phyloP scores from a whole-genome alignment of 30 jellyfish, hydroid and myxozoan species.

The Catostylus mosaicus region DNA sequence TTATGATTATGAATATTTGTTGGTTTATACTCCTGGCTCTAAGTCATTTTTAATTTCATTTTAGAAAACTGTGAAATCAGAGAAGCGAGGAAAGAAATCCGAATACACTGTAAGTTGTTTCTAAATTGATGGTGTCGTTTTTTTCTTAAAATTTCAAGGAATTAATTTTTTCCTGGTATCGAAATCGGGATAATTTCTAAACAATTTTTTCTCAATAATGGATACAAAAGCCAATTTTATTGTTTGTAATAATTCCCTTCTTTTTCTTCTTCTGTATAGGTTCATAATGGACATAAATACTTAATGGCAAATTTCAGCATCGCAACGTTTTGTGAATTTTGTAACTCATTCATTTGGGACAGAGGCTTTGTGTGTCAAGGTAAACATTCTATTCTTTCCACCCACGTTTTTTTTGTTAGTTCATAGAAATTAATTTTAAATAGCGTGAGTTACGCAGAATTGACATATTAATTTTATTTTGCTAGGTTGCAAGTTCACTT shows the following conservation, averaged over 20 bases:
- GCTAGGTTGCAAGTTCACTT: constrained; percentile 87
- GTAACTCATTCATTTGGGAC: constrained; percentile 88
- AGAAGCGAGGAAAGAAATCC: not conserved
- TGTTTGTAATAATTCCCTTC: not conserved
- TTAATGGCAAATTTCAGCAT: constrained; percentile 77
- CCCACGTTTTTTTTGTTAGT: not conserved
- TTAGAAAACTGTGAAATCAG: constrained; percentile 2
- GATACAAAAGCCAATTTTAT: too few species aligned
- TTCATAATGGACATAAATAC: constrained; percentile 79
- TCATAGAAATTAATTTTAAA: too few species aligned
- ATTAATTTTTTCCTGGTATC: too few species aligned
- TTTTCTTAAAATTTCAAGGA: too few species aligned
- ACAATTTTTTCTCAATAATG: too few species aligned
- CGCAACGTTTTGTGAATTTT: constrained; percentile 88
- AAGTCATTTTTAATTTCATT: not conserved
- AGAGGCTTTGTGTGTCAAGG: constrained; percentile 90
- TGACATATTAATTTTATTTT: too few species aligned
- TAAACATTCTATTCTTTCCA: not conserved
- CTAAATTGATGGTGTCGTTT: not conserved
- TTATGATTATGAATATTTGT: too few species aligned
- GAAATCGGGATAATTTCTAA: too few species aligned
- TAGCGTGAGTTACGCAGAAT: constrained; percentile 4
- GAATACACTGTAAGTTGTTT: constrained; percentile 2
- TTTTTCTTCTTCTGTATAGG: constrained; percentile 48
- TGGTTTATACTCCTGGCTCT: too few species aligned